Conservation (phyloP, 2,113 vertebrate genomes). For the Aythya baeri region DNA sequence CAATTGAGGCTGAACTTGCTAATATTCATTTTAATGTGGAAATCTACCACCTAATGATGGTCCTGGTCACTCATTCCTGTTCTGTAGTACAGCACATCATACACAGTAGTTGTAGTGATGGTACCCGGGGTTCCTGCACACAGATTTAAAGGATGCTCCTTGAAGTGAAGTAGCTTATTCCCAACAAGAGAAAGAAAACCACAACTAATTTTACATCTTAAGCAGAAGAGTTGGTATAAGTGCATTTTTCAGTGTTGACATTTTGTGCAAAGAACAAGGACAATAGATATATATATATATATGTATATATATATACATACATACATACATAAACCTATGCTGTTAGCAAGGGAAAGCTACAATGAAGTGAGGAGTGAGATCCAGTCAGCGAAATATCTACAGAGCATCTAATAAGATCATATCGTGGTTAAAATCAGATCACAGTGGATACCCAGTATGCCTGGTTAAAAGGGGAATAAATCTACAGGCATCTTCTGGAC, state of each 20-base stretch:
- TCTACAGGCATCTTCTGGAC: background rate
- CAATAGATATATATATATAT: too few species aligned
- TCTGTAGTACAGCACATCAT: background rate
- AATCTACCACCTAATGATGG: background rate
- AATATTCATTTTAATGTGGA: conserved; percentile 19
- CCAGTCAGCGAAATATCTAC: background rate
- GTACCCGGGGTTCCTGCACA: background rate
- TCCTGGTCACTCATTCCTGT: background rate
- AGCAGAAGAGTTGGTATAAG: background rate
- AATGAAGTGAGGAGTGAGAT: background rate
- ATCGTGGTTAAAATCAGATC: background rate
- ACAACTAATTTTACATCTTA: background rate
- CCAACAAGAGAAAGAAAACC: background rate
- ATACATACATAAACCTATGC: background rate
- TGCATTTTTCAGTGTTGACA: background rate
- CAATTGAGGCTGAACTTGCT: conserved; percentile 45
- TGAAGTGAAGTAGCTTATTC: background rate
- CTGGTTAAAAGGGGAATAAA: background rate
- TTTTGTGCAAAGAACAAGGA: background rate
- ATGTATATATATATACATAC: too few species aligned
- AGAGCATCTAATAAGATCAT: background rate
- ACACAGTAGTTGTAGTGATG: background rate
- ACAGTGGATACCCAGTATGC: background rate
- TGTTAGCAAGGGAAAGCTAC: background rate
- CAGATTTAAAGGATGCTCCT: background rate